Evolutionary conservation across 2,797 vertebrate genomes (phyloP), one percentile per base, ranked within the genome.

Genomic region (Acanthiza pusilla): DNA sequence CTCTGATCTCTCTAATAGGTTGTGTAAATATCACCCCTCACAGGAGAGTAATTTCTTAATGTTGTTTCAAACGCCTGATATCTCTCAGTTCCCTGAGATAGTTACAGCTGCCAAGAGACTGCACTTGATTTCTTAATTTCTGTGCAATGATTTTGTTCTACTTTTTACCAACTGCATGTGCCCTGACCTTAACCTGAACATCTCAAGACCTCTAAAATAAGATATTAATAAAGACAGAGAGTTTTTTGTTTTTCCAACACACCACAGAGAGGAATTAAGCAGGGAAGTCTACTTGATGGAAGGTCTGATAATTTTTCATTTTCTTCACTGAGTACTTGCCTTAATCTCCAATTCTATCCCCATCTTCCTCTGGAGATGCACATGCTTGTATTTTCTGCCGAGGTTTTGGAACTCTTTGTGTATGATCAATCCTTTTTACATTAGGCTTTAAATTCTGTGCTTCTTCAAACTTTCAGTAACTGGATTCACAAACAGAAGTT

Each of bases 111-210:
- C 66, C 68, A 93, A 78, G 82, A 87, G 62, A 36, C 43, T 29
- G 11, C 78, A 84, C 88, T 93, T 95, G 40, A 43, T 85, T 55
- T 91, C 81, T 88, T 88, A 4, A 73, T 65, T 78, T 87, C 85
- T 40, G 9, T 82, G 77, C 47, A 51, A 42, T 58, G 55, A 65
- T 77, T 65, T 60, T 72, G 34, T 65, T 30, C 61, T 79, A 18
- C 13, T 63, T 89, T 67, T 86, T 82, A 88, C 68, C 68, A 91
- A 80, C 60, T 90, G 50, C 9, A 2, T 2, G 12, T 70, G 42
- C 34, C 47, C 72, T 47, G 55, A 47, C 38, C 67, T 87, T 78
- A 17, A 66, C 50, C 79, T 78, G 13, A 60, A 60, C 23, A 40
- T 34, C 17, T 76, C 32, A 45, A 32, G 17, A 62, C 38, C 9